Base-by-base conservation (phyloP, 2,888 invertebrate genomes). In the Alloscopus bannaensis region DNA sequence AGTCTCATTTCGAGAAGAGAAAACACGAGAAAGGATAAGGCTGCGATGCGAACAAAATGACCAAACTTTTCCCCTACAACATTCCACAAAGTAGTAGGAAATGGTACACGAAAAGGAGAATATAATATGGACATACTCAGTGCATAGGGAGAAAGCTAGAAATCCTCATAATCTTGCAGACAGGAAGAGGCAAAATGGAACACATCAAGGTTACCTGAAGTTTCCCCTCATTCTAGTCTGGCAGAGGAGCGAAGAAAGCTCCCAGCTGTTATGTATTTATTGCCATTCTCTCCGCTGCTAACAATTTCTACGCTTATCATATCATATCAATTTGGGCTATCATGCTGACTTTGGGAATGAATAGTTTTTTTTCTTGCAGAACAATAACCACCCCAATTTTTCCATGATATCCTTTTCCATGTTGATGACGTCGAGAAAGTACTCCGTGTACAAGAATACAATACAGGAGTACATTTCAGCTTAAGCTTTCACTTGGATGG, bases 201-300 rank as follows among this genome's bases (percentile, higher is more conserved):
- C 59, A 31, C 29, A 60, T 71, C 71, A 71, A 71, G 71, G 71
- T 71, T 71, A 71, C 71, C 71, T 71, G 60, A 50, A 50, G 50
- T 62, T 45, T 52, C 62, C n/a, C 11, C 42, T 20, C 20, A 22
- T 66, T 13, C 18, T 52, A 4, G 52, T 16, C n/a, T 45, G 4
- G 52, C 2, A 24, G 8, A 52, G 24, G n/a, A 52, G 52, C 24
- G n/a, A 26, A 45, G 47, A 47, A 29, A 45, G 64, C 47, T 65
- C 40, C 52, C 68, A 73, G 73, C 65, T 73, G 73, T 26, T 73
- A 57, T 65, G 57, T 65, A 73, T 73, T 73, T 66, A 73, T 73
- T 65, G 59, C 73, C 47, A 45, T 57, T 65, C 65, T 65, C 65
- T n/a, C n/a, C n/a, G n/a, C n/a, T 29, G 26, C 73, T 36, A 65